Evolutionary conservation across 2,888 invertebrate genomes (phyloP).

Genomic region (Globia sparganii): DNA sequence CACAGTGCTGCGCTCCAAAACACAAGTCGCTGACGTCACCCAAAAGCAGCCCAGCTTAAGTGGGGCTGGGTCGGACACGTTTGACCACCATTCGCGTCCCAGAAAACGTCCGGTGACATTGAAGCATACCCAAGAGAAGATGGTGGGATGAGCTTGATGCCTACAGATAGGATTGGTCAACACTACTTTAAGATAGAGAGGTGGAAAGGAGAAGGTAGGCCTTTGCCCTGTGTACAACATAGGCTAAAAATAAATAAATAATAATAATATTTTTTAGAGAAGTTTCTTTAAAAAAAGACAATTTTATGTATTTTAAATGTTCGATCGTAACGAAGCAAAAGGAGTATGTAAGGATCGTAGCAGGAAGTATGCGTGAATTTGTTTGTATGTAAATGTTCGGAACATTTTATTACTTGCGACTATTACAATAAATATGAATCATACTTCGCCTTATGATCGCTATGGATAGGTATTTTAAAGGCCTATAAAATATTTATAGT

Average conservation of each 20-base stretch:
- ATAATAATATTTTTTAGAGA: background rate
- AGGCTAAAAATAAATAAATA: background rate
- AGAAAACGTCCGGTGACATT: background rate
- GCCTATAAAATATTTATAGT: constrained; percentile 40
- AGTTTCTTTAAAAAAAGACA: background rate
- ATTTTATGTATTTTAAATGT: background rate
- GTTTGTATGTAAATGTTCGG: background rate
- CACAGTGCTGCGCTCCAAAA: background rate
- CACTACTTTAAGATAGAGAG: background rate
- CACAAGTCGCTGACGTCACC: background rate
- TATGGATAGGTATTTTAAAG: constrained; percentile 1
- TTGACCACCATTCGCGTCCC: background rate
- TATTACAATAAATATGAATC: constrained; percentile 10
- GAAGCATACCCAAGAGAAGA: background rate
- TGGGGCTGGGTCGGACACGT: fast-evolving
- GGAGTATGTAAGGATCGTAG: no score
- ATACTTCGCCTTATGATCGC: background rate
- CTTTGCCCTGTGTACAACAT: background rate
- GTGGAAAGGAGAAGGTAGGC: background rate
- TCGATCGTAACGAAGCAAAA: background rate
- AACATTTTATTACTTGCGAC: background rate
- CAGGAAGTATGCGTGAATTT: background rate
- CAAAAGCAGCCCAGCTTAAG: background rate
- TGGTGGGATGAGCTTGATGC: background rate
- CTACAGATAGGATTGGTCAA: background rate